These are phyloP conservation scores for Drosophila ogumai DNA, from an alignment of 1,140 invertebrate species.

Conservation along the genomic window DNA sequence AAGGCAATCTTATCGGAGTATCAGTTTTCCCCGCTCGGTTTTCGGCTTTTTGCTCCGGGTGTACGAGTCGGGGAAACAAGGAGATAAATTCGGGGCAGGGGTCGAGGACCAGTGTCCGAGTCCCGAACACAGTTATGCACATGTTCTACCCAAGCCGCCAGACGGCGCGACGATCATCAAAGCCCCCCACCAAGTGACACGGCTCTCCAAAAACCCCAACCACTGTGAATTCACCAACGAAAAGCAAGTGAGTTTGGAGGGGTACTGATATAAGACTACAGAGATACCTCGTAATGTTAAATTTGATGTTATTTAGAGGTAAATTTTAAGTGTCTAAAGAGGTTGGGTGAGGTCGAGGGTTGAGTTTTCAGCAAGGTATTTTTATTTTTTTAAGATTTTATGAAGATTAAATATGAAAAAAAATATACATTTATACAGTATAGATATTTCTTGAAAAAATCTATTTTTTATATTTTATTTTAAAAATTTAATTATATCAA, in stretches of 20 bases:
- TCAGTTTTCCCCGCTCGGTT: conserved; percentile 64
- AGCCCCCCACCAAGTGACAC: conserved; percentile 26
- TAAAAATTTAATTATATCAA: no score
- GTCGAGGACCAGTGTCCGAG: conserved; percentile 48
- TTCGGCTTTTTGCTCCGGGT: conserved; percentile 59
- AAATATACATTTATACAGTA: no score
- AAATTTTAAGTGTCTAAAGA: no score
- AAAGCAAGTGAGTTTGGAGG: conserved; percentile 15
- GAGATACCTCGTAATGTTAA: not conserved
- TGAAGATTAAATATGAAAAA: no score
- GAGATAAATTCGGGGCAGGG: conserved; percentile 11
- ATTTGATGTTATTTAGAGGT: not conserved
- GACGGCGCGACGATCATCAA: conserved; percentile 59
- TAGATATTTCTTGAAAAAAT: no score
- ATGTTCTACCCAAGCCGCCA: conserved; percentile 55
- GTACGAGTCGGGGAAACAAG: conserved; percentile 23
- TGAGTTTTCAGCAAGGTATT: no score
- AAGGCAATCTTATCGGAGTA: conserved; percentile 75
- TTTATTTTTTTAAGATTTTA: no score
- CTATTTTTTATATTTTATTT: no score
- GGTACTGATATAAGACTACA: not conserved
- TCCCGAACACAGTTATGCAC: conserved; percentile 71
- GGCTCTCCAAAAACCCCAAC: conserved; percentile 27
- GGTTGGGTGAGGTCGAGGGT: no score
- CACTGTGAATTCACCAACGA: conserved; percentile 21